Evolutionary conservation across 2,888 invertebrate species (phyloP), one percentile per base, ranked within the genome.

Genomic region (Tetranychus piercei): DNA sequence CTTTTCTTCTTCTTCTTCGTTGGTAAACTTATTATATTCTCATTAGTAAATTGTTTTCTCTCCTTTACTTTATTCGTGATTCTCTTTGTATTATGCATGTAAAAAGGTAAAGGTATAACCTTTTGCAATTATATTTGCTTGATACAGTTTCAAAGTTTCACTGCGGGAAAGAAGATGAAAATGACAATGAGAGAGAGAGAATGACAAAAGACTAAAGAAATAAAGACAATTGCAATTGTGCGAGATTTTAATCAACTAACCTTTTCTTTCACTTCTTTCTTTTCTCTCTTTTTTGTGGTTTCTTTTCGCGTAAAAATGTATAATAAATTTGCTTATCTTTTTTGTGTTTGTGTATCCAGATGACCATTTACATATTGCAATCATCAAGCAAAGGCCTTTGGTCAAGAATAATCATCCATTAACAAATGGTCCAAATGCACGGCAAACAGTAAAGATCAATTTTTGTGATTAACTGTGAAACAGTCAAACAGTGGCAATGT

Each of bases 191-290:
- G 45, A 45, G 11, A 72, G 43, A 11, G 72, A 20, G 6, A 20
- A 6, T 20, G 20, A 69, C 20, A 22, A 69, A 11, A n/a, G 34
- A 22, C 23, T 11, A 69, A 22, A 23, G 69, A 34, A 20, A 22
- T 20, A 23, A 23, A 69, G 11, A 9, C 69, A 45, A 45, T 34
- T 34, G 20, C 44, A 44, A 72, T 72, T 34, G 22, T 72, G 6
- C 5, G 44, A 34, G 45, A 72, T 72, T 72, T 18, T 8, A 72
- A 72, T 20, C 72, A 72, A 44, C n/a, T 43, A 44, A 72, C 34
- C 11, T 72, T 72, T 43, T 72, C 34, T 44, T 71, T 23, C 20
- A 18, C 44, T 71, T 4, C 5, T 2, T 11, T 23, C 9, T 23
- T n/a, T 9, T 71, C 71, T 71, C 8, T 23, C 8, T 70, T 20